Conservation (phyloP, 2,888 invertebrate species). For the Pegoplata infirma region DNA sequence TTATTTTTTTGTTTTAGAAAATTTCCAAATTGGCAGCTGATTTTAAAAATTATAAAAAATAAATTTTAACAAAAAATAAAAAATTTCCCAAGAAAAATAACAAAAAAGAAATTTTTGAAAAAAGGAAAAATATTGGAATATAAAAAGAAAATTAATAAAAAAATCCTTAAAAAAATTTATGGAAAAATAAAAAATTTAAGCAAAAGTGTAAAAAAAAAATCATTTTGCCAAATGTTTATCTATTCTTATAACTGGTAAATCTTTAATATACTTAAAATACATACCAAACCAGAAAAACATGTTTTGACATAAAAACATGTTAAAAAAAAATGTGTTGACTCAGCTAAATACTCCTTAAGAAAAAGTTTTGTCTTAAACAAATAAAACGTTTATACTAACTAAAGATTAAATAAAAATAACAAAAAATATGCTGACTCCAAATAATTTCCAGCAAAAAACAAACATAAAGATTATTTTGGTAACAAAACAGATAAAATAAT, state of each 20-base stretch:
- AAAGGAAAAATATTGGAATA: background rate
- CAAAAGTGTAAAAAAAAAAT: background rate
- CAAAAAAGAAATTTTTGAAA: background rate
- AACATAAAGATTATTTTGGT: slow-evolving; percentile 4
- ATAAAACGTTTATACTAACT: slow-evolving; percentile 15
- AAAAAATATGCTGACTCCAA: slow-evolving; percentile 44
- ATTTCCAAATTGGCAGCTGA: slow-evolving; percentile 22
- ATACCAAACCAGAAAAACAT: background rate
- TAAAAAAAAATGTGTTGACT: slow-evolving; percentile 38
- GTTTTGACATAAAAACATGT: background rate
- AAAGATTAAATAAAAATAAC: slow-evolving; percentile 4
- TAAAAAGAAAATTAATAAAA: background rate
- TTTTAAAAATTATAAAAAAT: background rate
- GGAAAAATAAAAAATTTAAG: slow-evolving; percentile 29
- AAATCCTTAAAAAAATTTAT: slow-evolving; percentile 22
- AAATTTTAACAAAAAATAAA: background rate
- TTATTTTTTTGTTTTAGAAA: slow-evolving; percentile 22
- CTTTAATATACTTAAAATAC: background rate
- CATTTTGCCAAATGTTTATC: background rate
- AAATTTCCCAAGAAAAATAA: slow-evolving; percentile 28
- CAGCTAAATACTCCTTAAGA: slow-evolving; percentile 23
- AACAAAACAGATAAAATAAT: slow-evolving; percentile 27
- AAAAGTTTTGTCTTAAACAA: slow-evolving; percentile 19
- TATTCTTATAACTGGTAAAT: background rate
- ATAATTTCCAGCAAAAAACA: slow-evolving; percentile 1